Evolutionary conservation across 2,888 invertebrate species (phyloP), one percentile per base, ranked within the genome.

Genomic region (Charanyca ferruginea): DNA sequence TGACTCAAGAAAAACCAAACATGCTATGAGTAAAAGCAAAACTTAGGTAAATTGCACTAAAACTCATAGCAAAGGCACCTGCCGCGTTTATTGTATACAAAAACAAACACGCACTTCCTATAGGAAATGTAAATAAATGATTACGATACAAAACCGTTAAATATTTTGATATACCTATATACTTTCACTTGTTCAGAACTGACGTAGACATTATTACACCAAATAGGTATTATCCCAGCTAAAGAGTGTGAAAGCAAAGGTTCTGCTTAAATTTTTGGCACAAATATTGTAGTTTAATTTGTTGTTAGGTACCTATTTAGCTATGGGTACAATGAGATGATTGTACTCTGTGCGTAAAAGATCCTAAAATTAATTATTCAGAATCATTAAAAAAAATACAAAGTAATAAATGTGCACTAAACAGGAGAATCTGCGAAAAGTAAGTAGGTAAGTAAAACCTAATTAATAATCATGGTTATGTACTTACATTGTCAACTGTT

Each of bases 401-500:
- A n/a, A n/a, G n/a, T n/a, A n/a, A n/a, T n/a, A n/a, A n/a, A n/a
- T n/a, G n/a, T 28, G 28, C 7, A 28, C 28, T 28, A 28, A 28
- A 9, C 16, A 49, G 22, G 0, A n/a, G 0, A 9, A 8, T 0
- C 25, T 47, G 11, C 3, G 18, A 42, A 64, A 16, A 74, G 6
- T 18, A 28, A 20, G 11, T 45, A 47, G 16, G 11, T 32, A 38
- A 16, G 16, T 16, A 67, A 45, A 11, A 47, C n/a, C n/a, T n/a
- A n/a, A n/a, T n/a, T n/a, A n/a, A n/a, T n/a, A n/a, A n/a, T n/a
- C n/a, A n/a, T n/a, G n/a, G n/a, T 38, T 20, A 25, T 16, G n/a
- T 49, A 91, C 94, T 93, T 83, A 94, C 94, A 85, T 88, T 89
- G 64, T 83, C 85, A 70, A 85, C 77, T 58, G 70, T 73, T 49